phyloP scores from a whole-genome alignment of 2,797 vertebrate genomes.

The Neostethus bicornis region DNA sequence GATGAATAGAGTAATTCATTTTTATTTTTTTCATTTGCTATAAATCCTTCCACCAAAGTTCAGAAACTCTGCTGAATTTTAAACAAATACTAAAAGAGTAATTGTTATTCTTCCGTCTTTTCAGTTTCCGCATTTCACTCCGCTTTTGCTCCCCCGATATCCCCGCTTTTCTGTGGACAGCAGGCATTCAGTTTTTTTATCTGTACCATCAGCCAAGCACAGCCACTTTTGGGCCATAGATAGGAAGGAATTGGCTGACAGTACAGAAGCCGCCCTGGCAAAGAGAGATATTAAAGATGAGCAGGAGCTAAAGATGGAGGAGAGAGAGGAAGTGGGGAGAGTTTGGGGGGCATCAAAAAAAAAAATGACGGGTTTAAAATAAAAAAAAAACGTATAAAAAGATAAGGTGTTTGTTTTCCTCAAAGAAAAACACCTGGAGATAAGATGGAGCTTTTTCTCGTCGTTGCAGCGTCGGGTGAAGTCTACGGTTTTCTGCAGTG shows the following conservation, averaged over 20 bases:
- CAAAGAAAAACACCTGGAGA: conserved; percentile 32
- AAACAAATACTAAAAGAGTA: conserved; percentile 9
- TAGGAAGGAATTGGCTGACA: conserved; percentile 70
- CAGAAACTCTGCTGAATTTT: conserved; percentile 18
- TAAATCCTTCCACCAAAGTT: conserved; percentile 7
- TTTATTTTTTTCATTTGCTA: too few relatives aligned
- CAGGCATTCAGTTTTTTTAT: conserved; percentile 67
- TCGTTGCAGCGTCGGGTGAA: conserved; percentile 34
- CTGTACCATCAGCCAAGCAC: conserved; percentile 72
- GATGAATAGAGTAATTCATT: too few relatives aligned
- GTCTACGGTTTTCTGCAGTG: conserved; percentile 29
- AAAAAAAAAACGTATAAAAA: conserved; percentile 5
- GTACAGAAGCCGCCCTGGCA: conserved; percentile 54
- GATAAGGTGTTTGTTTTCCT: conserved; percentile 49
- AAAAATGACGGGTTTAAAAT: conserved; percentile 47
- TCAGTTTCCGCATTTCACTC: conserved; percentile 23
- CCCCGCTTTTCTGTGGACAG: conserved; percentile 50
- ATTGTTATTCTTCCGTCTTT: conserved; percentile 46
- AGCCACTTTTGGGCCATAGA: conserved; percentile 67
- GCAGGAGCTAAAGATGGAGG: conserved; percentile 18
- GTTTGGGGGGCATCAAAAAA: conserved; percentile 10
- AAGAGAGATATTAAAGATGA: conserved; percentile 55
- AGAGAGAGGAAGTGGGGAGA: not conserved
- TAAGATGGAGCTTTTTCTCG: conserved; percentile 50
- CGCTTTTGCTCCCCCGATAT: not conserved